Percentiles rank a stretch among this genome's conserved stretches.
phyloP scores from a whole-genome alignment of 2,888 invertebrate species.

The Oxycera nigricornis region DNA sequence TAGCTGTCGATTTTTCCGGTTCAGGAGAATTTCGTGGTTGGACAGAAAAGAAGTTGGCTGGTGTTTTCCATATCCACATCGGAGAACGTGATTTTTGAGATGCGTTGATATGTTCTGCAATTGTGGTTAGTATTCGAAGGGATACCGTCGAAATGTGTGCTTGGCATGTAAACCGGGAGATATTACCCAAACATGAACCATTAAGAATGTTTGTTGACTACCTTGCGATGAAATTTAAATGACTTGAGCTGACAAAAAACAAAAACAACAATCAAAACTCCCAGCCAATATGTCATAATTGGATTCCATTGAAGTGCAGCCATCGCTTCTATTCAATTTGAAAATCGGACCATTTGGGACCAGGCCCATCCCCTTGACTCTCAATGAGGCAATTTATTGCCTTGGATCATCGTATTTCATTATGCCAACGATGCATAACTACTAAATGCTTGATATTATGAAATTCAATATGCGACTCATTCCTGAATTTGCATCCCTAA shows the following conservation, averaged over 20 bases:
- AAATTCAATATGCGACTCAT: slow-evolving; percentile 39
- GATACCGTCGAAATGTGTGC: too few species aligned
- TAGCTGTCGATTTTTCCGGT: slow-evolving; percentile 15
- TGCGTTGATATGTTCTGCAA: background rate
- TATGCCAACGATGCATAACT: slow-evolving; percentile 25
- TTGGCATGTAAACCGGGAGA: too few species aligned
- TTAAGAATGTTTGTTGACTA: too few species aligned
- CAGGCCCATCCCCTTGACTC: slow-evolving; percentile 41
- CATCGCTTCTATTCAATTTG: background rate
- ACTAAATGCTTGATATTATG: slow-evolving; percentile 35
- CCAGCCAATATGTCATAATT: too few species aligned
- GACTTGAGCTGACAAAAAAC: too few species aligned
- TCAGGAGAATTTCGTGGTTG: slow-evolving; percentile 10
- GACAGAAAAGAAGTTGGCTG: background rate
- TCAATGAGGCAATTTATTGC: slow-evolving; percentile 44
- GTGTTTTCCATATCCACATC: background rate
- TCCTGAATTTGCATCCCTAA: slow-evolving; percentile 33
- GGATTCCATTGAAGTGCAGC: background rate
- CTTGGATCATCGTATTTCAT: slow-evolving; percentile 44
- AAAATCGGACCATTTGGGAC: slow-evolving; percentile 45
- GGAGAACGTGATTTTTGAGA: background rate
- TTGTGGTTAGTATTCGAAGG: background rate
- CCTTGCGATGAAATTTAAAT: too few species aligned
- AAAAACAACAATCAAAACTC: too few species aligned
- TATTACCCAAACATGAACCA: background rate